A percentile compares a stretch with the other conserved stretches of the same genome.
Conservation (phyloP, 2,888 invertebrate species). For the Epirrhoe alternata region DNA sequence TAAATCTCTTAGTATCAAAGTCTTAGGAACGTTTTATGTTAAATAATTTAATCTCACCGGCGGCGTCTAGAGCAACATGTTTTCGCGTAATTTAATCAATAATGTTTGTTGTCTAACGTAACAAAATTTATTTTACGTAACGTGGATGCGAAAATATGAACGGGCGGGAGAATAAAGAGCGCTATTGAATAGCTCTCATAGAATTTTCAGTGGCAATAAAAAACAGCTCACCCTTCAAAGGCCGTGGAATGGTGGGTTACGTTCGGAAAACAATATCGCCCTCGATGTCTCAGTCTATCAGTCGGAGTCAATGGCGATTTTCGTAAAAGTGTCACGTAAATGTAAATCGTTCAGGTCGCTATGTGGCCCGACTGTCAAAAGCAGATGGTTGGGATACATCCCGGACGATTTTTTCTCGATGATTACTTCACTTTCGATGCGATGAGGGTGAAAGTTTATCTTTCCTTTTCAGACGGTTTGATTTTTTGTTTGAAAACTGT, state of each 20-base stretch:
- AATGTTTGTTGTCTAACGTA: conserved; percentile 60
- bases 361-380: conserved; percentile 82
- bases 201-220: conserved; percentile 75
- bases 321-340: conserved; percentile 83
- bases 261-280: conserved; percentile 80
- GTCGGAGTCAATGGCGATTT: conserved; percentile 78
- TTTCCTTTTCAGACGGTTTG: conserved; percentile 50
- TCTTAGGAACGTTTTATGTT: conserved; percentile 66
- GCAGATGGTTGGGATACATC: conserved; percentile 72
- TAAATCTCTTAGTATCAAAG: conserved; percentile 68
- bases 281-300: conserved; percentile 80
- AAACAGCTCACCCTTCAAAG: conserved; percentile 68
- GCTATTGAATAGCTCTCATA: conserved; percentile 59
- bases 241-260: conserved; percentile 62
- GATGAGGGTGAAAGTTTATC: conserved; percentile 56
- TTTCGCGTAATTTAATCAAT: conserved; percentile 73
- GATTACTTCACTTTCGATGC: conserved; percentile 70
- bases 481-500: conserved; percentile 39
- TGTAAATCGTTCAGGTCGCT: conserved; percentile 83
- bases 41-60: conserved; percentile 72
- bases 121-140: conserved; percentile 56
- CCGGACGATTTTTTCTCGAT: conserved; percentile 72
- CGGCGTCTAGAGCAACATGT: conserved; percentile 65
- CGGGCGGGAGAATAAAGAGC: conserved; percentile 42
- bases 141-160: conserved; percentile 47